A percentile compares a stretch with the other conserved stretches of the same genome.
These are phyloP conservation scores for Petrocephalus sullivani DNA, from an alignment of 2,797 vertebrate species.

Conservation along the genomic window DNA sequence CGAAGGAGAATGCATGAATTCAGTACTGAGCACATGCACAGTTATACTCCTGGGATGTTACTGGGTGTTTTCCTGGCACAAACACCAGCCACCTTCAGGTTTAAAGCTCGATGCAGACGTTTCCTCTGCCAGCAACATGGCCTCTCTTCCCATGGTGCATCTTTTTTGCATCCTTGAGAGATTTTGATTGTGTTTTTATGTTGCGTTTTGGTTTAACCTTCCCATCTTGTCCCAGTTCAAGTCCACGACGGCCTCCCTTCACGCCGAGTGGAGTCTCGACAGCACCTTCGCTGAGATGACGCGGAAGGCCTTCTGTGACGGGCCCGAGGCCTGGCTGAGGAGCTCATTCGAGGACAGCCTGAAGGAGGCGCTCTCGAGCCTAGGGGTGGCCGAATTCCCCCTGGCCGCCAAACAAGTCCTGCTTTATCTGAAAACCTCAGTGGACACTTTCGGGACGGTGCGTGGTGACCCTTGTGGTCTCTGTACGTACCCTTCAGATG, in stretches of 20 bases:
- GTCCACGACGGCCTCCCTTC: conserved; percentile 4
- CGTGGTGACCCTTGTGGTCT: conserved; percentile 26
- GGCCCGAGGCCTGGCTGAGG: conserved; percentile 47
- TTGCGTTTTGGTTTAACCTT: not conserved
- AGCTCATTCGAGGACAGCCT: conserved; percentile 47
- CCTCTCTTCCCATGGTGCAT: not conserved
- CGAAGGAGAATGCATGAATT: not conserved
- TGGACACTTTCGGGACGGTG: conserved; percentile 74
- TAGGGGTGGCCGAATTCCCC: conserved; percentile 53
- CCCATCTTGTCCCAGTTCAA: conserved; percentile 53
- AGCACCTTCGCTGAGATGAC: conserved; percentile 59
- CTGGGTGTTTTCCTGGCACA: not conserved
- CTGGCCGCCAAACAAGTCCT: conserved; percentile 71
- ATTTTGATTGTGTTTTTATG: not conserved
- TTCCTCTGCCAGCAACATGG: not conserved
- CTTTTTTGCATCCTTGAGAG: not conserved
- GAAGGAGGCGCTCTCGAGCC: conserved; percentile 45
- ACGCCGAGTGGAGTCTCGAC: not conserved
- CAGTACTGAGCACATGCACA: not conserved
- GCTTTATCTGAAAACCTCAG: conserved; percentile 75
- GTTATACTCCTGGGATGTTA: not conserved
- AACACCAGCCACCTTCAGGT: not conserved
- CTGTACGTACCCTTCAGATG: not conserved
- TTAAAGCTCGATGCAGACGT: not conserved
- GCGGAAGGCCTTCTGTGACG: conserved; percentile 61